These are phyloP conservation scores for Mythimna vitellina DNA, from an alignment of 2,888 invertebrate species.

Conservation along the genomic window DNA sequence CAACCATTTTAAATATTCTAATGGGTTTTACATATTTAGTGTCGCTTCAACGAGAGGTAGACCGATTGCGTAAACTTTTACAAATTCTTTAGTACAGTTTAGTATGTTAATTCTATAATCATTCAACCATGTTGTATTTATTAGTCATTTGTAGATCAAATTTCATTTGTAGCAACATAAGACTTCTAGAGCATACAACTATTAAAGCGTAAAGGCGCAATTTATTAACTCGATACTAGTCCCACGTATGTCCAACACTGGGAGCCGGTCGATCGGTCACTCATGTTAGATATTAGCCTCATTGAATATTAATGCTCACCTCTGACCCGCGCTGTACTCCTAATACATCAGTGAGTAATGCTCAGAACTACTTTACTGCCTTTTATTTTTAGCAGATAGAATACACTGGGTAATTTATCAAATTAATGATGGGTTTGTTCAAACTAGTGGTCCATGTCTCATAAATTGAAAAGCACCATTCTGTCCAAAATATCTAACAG, in stretches of 20 bases:
- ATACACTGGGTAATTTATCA: constrained; percentile 39
- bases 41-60: background rate
- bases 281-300: constrained; percentile 63
- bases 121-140: constrained; percentile 2
- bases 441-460: background rate
- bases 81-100: background rate
- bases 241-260: constrained; percentile 62
- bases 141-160: background rate
- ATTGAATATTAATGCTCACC: constrained; percentile 70
- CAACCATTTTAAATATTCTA: too few relatives aligned
- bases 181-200: constrained; percentile 3
- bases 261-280: constrained; percentile 69
- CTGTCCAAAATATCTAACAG: constrained; percentile 4
- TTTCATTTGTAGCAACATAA: background rate
- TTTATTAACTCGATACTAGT: constrained; percentile 18
- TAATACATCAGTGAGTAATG: constrained; percentile 56
- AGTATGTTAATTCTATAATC: background rate
- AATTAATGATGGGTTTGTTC: constrained; percentile 46
- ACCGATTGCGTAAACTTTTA: background rate
- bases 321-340: constrained; percentile 54
- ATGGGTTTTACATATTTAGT: too few relatives aligned
- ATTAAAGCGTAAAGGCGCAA: constrained; percentile 6
- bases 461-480: background rate
- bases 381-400: constrained; percentile 60
- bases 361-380: constrained; percentile 32